A percentile compares a stretch with the other conserved stretches of the same genome.
phyloP scores from a whole-genome alignment of 2,888 invertebrate species.

The Steromphala cineraria region DNA sequence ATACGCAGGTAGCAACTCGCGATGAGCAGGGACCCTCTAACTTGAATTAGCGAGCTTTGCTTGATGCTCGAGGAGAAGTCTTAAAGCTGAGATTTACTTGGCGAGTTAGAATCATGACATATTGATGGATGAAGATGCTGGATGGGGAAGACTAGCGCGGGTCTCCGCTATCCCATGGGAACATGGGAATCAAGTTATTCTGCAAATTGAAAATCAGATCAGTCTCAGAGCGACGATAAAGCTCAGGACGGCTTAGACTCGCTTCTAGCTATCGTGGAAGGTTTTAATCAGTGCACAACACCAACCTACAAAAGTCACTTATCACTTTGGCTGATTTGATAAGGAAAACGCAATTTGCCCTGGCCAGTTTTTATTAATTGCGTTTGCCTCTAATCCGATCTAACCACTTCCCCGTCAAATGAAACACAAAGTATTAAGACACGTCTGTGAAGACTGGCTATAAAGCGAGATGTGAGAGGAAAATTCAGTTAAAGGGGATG shows the following conservation, averaged over 20 bases:
- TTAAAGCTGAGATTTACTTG: conserved; percentile 16
- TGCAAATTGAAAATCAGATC: conserved; percentile 66
- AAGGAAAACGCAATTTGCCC: conserved; percentile 26
- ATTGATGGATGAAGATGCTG: conserved; percentile 24
- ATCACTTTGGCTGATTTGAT: conserved; percentile 28
- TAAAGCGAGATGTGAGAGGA: conserved; percentile 18
- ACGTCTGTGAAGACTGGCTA: conserved; percentile 11
- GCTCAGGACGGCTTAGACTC: conserved; percentile 29
- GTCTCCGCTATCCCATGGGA: conserved; percentile 21
- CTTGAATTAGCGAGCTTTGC: conserved; percentile 9
- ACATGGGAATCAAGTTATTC: conserved; percentile 53
- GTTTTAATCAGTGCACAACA: conserved; percentile 32
- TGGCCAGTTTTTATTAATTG: conserved; percentile 27
- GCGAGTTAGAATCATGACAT: conserved; percentile 18
- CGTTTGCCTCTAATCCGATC: conserved; percentile 26
- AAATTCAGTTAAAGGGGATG: conserved; percentile 22
- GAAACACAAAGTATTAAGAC: conserved; percentile 24
- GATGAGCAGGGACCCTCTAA: not conserved
- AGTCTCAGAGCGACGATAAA: conserved; percentile 53
- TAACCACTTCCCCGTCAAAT: conserved; percentile 19
- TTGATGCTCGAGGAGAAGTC: conserved; percentile 13
- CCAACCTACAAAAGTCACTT: conserved; percentile 54
- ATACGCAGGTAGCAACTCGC: conserved; percentile 11
- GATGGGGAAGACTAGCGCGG: not conserved
- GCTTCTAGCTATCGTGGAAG: conserved; percentile 9